Percentiles rank a stretch among this genome's conserved stretches.
phyloP scores from a whole-genome alignment of 2,888 invertebrate species.

The Odiellus spinosus region DNA sequence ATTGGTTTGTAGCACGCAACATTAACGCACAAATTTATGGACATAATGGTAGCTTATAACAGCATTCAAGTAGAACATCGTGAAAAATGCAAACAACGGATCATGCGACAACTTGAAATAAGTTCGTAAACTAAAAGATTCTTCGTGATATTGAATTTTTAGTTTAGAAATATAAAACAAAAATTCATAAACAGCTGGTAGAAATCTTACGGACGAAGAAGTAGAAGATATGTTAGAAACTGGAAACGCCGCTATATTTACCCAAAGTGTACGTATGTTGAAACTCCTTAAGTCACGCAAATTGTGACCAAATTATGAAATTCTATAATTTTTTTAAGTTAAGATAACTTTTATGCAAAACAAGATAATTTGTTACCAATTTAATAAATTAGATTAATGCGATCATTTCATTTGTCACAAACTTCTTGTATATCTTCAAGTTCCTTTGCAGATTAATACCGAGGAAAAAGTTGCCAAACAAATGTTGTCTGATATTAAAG shows the following conservation, averaged over 20 bases:
- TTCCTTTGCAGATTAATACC: constrained; percentile 81
- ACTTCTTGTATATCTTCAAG: no score
- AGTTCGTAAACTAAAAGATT: no score
- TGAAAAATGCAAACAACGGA: constrained; percentile 97
- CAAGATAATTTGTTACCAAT: no score
- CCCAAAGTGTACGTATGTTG: constrained; percentile 65
- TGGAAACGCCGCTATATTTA: constrained; percentile 94
- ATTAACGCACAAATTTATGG: constrained; percentile 95
- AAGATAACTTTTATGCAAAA: no score
- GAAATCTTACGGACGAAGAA: constrained; percentile 93
- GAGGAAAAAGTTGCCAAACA: constrained; percentile 99
- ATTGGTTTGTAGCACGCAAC: constrained; percentile 67
- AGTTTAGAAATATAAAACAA: no score
- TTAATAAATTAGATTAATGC: no score
- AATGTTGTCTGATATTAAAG: constrained; percentile 97
- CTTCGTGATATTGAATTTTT: no score
- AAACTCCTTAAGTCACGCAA: no score
- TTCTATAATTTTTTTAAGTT: no score
- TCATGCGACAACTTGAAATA: constrained; percentile 32
- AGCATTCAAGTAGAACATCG: constrained; percentile 99
- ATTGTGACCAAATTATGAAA: no score
- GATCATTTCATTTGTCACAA: no score
- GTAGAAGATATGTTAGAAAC: constrained; percentile 97
- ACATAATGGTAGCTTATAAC: constrained; percentile 99
- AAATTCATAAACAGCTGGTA: constrained; percentile 50